phyloP scores from a whole-genome alignment of 2,888 invertebrate species.

The Plagodis pulveraria region DNA sequence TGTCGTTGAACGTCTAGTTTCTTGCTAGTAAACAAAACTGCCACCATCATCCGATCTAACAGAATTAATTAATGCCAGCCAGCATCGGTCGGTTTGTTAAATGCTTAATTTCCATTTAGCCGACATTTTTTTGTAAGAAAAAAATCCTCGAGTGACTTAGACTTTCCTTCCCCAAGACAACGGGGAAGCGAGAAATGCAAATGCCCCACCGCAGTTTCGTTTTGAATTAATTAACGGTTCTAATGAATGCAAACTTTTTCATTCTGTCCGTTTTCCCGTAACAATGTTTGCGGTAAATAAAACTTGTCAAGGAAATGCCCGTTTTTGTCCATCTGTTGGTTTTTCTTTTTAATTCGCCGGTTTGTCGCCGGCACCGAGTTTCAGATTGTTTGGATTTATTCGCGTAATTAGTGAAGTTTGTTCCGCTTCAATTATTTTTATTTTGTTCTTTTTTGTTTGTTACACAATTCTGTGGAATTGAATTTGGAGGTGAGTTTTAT shows the following conservation, averaged over 20 bases:
- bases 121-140: conserved; percentile 58
- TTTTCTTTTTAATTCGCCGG: conserved; percentile 77
- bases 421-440: conserved; percentile 76
- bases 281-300: conserved; percentile 84
- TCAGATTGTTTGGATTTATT: conserved; percentile 81
- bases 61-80: conserved; percentile 79
- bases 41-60: conserved; percentile 42
- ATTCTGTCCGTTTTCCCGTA: conserved; percentile 69
- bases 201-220: conserved; percentile 82
- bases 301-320: conserved; percentile 81
- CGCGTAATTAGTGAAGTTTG: conserved; percentile 84
- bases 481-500: conserved; percentile 65
- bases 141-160: conserved; percentile 65
- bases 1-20: background rate
- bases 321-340: conserved; percentile 74
- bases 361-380: conserved; percentile 67
- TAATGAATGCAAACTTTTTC: conserved; percentile 82
- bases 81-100: conserved; percentile 74
- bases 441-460: conserved; percentile 66
- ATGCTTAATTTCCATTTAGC: conserved; percentile 79
- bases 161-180: conserved; percentile 68
- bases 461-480: conserved; percentile 70
- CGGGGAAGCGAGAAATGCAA: conserved; percentile 74
- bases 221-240: conserved; percentile 83
- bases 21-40: conserved; percentile 1